These are phyloP conservation scores for Gorsachius goisagi DNA, from an alignment of 2,113 vertebrate genomes.

Conservation along the genomic window DNA sequence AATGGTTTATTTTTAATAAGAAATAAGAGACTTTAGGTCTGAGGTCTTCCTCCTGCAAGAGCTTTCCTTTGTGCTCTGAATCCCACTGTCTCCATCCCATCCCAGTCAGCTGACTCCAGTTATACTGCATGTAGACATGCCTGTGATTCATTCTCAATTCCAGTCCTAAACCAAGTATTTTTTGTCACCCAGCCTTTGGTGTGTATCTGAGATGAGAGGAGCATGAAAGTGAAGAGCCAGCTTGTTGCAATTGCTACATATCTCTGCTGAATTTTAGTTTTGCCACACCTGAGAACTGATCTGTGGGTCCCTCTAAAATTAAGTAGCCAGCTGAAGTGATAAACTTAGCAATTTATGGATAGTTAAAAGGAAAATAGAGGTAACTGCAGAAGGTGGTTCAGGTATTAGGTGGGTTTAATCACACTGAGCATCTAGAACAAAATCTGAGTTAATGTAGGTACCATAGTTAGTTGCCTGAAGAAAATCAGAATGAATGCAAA, in stretches of 20 bases:
- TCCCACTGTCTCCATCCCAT: background rate
- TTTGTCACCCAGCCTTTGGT: background rate
- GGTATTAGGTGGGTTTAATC: background rate
- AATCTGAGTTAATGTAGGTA: background rate
- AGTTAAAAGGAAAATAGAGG: background rate
- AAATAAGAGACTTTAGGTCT: background rate
- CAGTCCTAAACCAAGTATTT: background rate
- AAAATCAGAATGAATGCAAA: background rate
- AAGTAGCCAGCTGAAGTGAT: background rate
- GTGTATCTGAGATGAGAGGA: background rate
- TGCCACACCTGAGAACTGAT: background rate
- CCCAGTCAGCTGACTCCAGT: background rate
- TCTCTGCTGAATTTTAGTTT: background rate
- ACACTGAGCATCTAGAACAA: background rate
- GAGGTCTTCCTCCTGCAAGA: background rate
- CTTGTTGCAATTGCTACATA: background rate
- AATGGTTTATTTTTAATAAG: background rate
- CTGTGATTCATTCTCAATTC: background rate
- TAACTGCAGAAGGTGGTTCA: background rate
- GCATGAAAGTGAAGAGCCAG: background rate
- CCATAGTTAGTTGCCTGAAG: background rate
- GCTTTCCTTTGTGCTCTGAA: background rate
- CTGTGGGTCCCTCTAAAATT: background rate
- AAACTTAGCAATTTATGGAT: background rate
- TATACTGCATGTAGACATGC: background rate